Evolutionary conservation across 2,797 vertebrate species (phyloP), one percentile per base, ranked within the genome.

Genomic region (Hypotaenidia okinawae): DNA sequence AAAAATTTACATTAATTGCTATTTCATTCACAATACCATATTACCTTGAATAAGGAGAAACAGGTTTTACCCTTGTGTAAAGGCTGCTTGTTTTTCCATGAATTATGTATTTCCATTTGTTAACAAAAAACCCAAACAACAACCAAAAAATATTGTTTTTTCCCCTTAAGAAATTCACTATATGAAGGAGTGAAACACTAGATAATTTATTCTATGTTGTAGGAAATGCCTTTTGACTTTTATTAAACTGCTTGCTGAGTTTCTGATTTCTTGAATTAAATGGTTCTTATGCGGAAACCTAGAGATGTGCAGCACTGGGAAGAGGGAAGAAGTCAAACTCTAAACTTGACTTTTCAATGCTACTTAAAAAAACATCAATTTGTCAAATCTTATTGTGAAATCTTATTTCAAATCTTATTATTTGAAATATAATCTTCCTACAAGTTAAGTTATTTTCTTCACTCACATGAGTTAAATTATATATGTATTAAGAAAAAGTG

Each of bases 141-240:
- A 43, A 43, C 18, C 17, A 69, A 28, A 51, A 62, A 11, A 49
- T 68, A 58, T 18, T 32, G 3, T 11, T 67, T 93, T 93, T 74
- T 70, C n/a, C 19, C 57, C 54, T 68, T 22, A 83, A 80, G 54
- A 93, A 89, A 96, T 72, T 68, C 39, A 73, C 35, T 59, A 27
- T 25, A 67, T 49, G 67, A 90, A 95, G 58, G 52, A 89, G 12
- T 54, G 84, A 93, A 96, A 84, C 30, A 84, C 23, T 51, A 75
- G 27, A 81, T 59, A 63, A 86, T 86, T 90, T 76, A 55, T 81
- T 81, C 62, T 63, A 8, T 74, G 25, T 43, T 87, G 67, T 87
- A 94, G 55, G 23, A 95, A 94, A 90, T 84, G 61, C 15, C 37
- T 93, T 95, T 67, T 94, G 67, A 90, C 43, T 88, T 94, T 79